phyloP scores from a whole-genome alignment of 2,113 vertebrate species.

The Ictalurus furcatus region DNA sequence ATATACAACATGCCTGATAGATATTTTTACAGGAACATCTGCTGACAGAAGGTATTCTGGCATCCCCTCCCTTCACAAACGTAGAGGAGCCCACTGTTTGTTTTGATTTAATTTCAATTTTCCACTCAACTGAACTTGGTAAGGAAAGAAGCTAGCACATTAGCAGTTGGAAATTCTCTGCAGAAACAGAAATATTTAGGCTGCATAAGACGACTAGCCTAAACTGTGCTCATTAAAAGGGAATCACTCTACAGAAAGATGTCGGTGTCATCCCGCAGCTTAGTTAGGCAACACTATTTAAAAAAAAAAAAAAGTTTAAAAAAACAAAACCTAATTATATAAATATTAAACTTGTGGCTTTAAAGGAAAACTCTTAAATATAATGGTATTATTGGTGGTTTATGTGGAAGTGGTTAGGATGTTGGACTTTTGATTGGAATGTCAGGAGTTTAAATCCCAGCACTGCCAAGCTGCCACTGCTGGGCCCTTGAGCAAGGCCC shows the following conservation, averaged over 20 bases:
- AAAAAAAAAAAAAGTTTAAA: not conserved
- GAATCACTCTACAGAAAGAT: not conserved
- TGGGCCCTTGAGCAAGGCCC: too few species aligned
- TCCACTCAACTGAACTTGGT: not conserved
- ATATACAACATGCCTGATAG: slow-evolving; percentile 27
- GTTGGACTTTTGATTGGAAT: too few species aligned
- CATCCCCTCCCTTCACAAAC: not conserved
- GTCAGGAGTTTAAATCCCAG: too few species aligned
- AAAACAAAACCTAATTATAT: not conserved
- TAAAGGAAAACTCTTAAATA: too few species aligned
- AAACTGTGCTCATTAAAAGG: not conserved
- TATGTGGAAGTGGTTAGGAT: too few species aligned
- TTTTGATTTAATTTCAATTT: slow-evolving; percentile 23
- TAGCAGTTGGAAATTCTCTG: not conserved
- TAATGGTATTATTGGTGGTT: too few species aligned
- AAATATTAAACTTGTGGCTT: not conserved
- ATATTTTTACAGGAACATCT: slow-evolving; percentile 27
- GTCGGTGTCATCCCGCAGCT: not conserved
- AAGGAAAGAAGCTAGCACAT: not conserved
- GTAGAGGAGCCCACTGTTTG: not conserved
- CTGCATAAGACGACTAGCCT: not conserved
- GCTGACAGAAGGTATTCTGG: slow-evolving; percentile 4
- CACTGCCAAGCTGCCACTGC: too few species aligned
- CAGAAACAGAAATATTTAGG: slow-evolving; percentile 13
- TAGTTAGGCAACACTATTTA: not conserved